These are phyloP conservation scores for Ctenodactylus gundi DNA, from an alignment of 2,113 vertebrate species.

Conservation along the genomic window DNA sequence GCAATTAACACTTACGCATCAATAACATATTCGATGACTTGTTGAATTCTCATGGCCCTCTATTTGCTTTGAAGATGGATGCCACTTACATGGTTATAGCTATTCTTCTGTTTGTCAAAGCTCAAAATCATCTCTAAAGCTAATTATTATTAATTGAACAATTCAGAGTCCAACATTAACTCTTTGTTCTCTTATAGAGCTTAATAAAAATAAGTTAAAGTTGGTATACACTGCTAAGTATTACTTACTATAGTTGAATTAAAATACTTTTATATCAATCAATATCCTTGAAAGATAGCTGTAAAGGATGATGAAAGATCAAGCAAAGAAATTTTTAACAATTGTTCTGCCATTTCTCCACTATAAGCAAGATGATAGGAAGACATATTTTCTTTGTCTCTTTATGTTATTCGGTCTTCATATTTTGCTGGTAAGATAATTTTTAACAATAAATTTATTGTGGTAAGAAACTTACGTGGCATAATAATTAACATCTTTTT, in stretches of 20 bases:
- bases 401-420: not conserved
- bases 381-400: not conserved
- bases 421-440: not conserved
- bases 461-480: no score
- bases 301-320: not conserved
- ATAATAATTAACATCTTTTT: no score
- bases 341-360: not conserved
- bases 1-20: slow-evolving; percentile 4
- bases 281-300: not conserved
- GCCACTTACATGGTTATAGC: not conserved
- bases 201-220: slow-evolving; percentile 48
- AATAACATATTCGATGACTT: not conserved
- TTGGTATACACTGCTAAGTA: not conserved
- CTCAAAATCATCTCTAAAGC: not conserved
- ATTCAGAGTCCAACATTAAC: not conserved
- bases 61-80: not conserved
- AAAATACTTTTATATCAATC: slow-evolving; percentile 62
- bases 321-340: not conserved
- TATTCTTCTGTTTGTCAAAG: not conserved
- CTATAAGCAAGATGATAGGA: not conserved
- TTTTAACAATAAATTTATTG: no score
- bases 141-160: not conserved
- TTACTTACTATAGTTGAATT: slow-evolving; percentile 43
- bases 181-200: not conserved
- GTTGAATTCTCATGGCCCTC: not conserved